Evolutionary conservation across 1,140 invertebrate genomes (phyloP).

Genomic region (Magallana angulata): DNA sequence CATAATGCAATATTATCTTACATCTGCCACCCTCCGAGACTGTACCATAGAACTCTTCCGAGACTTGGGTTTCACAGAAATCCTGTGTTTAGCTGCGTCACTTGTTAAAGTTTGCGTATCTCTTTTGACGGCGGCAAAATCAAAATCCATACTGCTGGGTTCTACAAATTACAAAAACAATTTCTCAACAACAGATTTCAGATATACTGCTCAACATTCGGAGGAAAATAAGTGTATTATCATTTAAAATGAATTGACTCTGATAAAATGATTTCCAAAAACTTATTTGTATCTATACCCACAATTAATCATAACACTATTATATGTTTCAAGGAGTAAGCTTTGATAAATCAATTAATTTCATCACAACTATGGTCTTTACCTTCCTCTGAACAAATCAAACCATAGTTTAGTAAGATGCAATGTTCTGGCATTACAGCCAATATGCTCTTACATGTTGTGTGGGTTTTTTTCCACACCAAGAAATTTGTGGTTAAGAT

Average conservation of each 20-base stretch:
- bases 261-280: no score
- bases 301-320: no score
- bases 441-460: no score
- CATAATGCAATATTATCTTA: neutral
- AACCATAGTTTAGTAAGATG: no score
- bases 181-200: neutral
- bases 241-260: no score
- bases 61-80: slow-evolving; percentile 68
- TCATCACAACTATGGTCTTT: no score
- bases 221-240: neutral
- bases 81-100: slow-evolving; percentile 69
- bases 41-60: slow-evolving; percentile 41
- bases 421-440: neutral
- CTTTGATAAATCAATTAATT: no score
- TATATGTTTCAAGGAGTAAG: no score
- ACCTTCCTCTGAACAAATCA: no score
- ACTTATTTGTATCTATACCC: no score
- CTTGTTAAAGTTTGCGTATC: slow-evolving; percentile 63
- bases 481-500: neutral
- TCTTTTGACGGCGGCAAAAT: slow-evolving; percentile 43
- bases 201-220: neutral
- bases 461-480: neutral
- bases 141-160: slow-evolving; percentile 37
- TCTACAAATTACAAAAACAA: slow-evolving; percentile 20
- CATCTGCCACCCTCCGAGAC: neutral